These are phyloP conservation scores for Cynodonichthys magdalenae DNA, from an alignment of 2,797 vertebrate species.

Conservation along the genomic window DNA sequence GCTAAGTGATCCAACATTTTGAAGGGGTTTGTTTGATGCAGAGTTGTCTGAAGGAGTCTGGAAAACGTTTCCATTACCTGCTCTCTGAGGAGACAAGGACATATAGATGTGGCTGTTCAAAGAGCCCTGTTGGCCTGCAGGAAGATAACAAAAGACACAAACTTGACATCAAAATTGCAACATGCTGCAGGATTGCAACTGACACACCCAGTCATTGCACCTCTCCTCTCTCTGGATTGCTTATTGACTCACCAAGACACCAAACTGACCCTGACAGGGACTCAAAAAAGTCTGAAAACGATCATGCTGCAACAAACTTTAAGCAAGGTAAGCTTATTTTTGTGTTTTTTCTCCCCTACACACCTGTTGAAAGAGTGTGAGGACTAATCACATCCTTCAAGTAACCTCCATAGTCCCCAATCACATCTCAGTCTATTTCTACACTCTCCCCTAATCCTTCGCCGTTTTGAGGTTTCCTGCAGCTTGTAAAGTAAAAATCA, in stretches of 20 bases:
- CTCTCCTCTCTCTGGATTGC: slow-evolving; percentile 23
- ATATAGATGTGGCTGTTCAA: slow-evolving; percentile 6
- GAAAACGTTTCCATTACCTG: background rate
- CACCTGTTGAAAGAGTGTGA: slow-evolving; percentile 28
- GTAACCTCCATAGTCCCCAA: slow-evolving; percentile 51
- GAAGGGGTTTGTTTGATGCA: background rate
- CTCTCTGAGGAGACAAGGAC: slow-evolving; percentile 3
- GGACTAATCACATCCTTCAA: slow-evolving; percentile 53
- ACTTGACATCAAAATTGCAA: slow-evolving; percentile 42
- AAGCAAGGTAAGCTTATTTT: background rate
- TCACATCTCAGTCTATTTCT: slow-evolving; percentile 56
- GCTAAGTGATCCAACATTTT: background rate
- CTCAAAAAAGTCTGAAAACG: slow-evolving; percentile 4
- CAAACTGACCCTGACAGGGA: background rate
- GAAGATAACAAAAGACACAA: slow-evolving; percentile 16
- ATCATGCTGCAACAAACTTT: no score
- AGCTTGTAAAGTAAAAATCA: slow-evolving; percentile 65
- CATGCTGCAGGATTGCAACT: slow-evolving; percentile 1
- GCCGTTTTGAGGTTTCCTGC: slow-evolving; percentile 54
- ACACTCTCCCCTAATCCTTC: slow-evolving; percentile 49
- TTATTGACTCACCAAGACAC: slow-evolving; percentile 24
- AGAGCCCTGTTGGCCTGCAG: slow-evolving; percentile 6
- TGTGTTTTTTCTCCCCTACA: background rate
- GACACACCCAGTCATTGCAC: slow-evolving; percentile 17
- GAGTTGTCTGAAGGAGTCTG: slow-evolving; percentile 1